Evolutionary conservation across 2,113 vertebrate species (phyloP), one percentile per base, ranked within the genome.

Genomic region (Hippoglossus stenolepis): DNA sequence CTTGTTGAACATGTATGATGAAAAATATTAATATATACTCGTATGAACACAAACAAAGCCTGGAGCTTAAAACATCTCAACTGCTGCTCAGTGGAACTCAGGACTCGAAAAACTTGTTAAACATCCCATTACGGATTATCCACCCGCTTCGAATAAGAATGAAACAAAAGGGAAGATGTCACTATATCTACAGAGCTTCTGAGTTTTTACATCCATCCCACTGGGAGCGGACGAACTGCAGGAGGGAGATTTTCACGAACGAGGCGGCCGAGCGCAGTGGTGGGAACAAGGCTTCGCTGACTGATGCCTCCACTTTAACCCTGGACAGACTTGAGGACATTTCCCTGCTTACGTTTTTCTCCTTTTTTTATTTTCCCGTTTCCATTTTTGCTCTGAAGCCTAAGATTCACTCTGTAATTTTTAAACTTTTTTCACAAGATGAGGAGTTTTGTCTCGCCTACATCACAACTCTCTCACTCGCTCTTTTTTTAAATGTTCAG

Each of bases 11-110:
- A 86, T 87, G 91, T 89, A 94, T 92, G 80, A 93, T 94, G 90
- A 96, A 26, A 88, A 85, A 95, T 93, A 93, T 94, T 94, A 95
- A 95, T 94, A 94, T 95, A 93, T 94, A 88, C 89, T 87, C 85
- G 67, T 91, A 84, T 65, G 77, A 82, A 89, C 83, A 83, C 90
- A 87, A 83, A 90, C 79, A 92, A 95, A 95, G 96, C 96, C 91
- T 96, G 96, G 96, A 96, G 96, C 95, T 96, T 94, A 83, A 51
- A 87, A 96, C 95, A 96, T 97, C 96, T 96, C 95, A 95, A 92
- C 96, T 97, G 98, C 98, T 98, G 97, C 97, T 98, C 96, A 95
- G 94, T 94, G 95, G 96, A 94, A 97, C 98, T 99, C 98, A 98
- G 98, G 98, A 95, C 96, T 95, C 95, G 93, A 83, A 86, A 31